Base-by-base conservation (phyloP, 2,888 invertebrate genomes). In the Synergus japonicus region DNA sequence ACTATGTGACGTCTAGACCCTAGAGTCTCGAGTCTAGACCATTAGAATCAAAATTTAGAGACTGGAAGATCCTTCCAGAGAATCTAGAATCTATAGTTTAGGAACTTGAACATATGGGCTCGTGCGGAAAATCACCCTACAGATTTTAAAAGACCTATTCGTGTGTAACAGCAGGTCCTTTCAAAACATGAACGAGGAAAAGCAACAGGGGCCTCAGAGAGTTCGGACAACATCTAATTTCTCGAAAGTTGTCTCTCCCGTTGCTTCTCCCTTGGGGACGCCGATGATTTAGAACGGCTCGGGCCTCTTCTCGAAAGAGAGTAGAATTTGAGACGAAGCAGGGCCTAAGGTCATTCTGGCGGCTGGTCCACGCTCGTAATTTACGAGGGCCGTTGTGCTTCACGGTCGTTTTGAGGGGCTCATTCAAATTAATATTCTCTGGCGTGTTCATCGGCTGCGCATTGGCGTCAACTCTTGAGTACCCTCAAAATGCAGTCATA, bases 231-330 rank as follows among this genome's bases (percentile, higher is more conserved):
- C 41, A 10, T 15, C 37, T 73, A 73, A 73, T 73, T 54, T 54
- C 73, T 37, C 37, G 49, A 73, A 54, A 10, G 29, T n/a, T 37
- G 29, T 8, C 49, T 73, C 49, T n/a, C 29, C 69, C 29, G 29
- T 29, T 15, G 13, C 76, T 60, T 54, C 65, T 49, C 76, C 79
- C 83, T 76, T 44, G 79, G 79, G 78, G 77, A 81, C 76, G 83
- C 78, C 83, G 77, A 81, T 80, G 81, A 81, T 81, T 83, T 83
- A 83, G 79, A 81, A 77, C 63, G 67, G 76, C 60, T 77, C 69
- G 22, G 13, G 9, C 5, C 37, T n/a, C 18, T 43, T 46, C 22
- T 44, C 64, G 64, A 78, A 80, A 43, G 78, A 76, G 77, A 60
- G 79, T 43, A 22, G 18, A 67, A 67, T 67, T 67, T 67, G 67